These are phyloP conservation scores for Sebastolobus altivelis DNA, from an alignment of 2,797 vertebrate genomes.

Conservation along the genomic window DNA sequence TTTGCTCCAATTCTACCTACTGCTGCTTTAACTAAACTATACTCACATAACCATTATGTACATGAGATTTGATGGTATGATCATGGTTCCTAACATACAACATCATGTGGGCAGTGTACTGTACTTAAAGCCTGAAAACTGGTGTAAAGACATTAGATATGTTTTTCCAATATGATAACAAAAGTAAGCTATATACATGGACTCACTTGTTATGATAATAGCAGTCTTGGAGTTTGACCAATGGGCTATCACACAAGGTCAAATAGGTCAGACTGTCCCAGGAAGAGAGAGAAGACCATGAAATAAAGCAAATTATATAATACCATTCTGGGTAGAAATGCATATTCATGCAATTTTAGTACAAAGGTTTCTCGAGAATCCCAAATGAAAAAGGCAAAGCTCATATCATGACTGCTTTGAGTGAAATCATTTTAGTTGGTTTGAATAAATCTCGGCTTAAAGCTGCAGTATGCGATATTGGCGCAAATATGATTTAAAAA, in stretches of 20 bases:
- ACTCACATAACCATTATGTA: too few species aligned
- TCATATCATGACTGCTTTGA: background rate
- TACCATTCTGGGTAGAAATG: background rate
- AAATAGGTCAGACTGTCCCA: background rate
- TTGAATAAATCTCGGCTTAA: background rate
- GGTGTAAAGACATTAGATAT: background rate
- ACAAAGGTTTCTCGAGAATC: background rate
- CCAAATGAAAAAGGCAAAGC: background rate
- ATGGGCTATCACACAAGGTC: background rate
- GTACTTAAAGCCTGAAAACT: background rate
- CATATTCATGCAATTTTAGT: background rate
- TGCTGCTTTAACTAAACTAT: too few species aligned
- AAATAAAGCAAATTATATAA: background rate
- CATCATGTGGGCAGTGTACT: background rate
- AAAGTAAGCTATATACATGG: background rate
- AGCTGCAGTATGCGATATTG: background rate
- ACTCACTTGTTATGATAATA: background rate
- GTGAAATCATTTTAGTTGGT: background rate
- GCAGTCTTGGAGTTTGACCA: background rate
- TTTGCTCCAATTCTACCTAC: too few species aligned
- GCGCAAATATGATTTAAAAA: background rate
- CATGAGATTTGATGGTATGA: background rate
- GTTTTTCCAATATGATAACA: background rate
- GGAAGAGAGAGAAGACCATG: background rate
- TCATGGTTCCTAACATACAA: background rate